Conservation (phyloP, 2,888 invertebrate species). For the Norana najaformis region DNA sequence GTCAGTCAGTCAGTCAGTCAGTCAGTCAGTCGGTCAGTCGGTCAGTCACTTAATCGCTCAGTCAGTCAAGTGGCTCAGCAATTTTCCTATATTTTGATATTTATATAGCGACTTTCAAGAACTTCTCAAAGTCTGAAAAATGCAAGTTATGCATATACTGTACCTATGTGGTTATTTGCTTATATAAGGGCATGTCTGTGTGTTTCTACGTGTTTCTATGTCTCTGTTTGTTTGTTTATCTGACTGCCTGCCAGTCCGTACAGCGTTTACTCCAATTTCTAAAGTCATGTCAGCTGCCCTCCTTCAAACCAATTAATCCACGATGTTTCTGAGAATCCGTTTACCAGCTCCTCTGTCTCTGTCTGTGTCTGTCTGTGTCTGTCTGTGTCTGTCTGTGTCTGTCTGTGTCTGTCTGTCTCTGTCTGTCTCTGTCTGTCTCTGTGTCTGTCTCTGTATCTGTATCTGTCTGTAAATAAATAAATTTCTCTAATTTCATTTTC, state of each 20-base stretch:
- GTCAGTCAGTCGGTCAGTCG: background rate
- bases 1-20: background rate
- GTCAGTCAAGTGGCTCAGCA: background rate
- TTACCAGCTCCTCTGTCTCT: background rate
- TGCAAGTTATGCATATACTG: background rate
- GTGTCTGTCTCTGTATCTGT: background rate
- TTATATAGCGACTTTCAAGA: background rate
- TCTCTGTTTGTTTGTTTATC: background rate
- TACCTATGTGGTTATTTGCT: background rate
- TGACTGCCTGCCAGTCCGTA: background rate
- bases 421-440: background rate
- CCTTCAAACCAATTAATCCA: conserved; percentile 6
- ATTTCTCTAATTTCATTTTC: background rate
- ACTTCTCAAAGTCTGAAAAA: background rate
- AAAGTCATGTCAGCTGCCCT: background rate
- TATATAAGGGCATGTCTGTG: background rate
- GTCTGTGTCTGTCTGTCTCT: background rate
- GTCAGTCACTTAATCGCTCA: background rate
- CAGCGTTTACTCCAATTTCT: background rate
- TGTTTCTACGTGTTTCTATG: background rate
- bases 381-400: background rate
- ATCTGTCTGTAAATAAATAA: background rate
- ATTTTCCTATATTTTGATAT: background rate
- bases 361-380: background rate
- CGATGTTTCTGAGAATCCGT: background rate